phyloP scores from a whole-genome alignment of 1,140 invertebrate species.

The Schlechtendalia chinensis region DNA sequence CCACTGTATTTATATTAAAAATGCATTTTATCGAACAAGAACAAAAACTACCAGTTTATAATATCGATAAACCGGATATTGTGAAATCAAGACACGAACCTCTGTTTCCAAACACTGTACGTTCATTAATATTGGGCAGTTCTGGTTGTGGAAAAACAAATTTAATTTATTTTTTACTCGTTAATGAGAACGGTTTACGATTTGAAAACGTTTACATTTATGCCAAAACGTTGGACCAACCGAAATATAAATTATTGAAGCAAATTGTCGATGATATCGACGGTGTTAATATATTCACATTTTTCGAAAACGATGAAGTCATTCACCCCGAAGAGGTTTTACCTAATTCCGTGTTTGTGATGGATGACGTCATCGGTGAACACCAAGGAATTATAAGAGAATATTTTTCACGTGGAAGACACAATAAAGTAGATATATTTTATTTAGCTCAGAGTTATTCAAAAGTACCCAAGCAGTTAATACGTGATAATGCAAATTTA shows the following conservation, averaged over 20 bases:
- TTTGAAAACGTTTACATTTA: slow-evolving; percentile 57
- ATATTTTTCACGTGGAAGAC: no score
- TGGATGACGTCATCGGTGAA: slow-evolving; percentile 57
- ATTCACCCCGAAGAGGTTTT: slow-evolving; percentile 52
- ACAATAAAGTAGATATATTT: no score
- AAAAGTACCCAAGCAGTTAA: slow-evolving; percentile 56
- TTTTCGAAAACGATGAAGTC: slow-evolving; percentile 53
- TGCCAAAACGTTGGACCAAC: slow-evolving; percentile 53
- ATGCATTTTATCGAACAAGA: not conserved
- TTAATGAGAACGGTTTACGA: slow-evolving; percentile 43
- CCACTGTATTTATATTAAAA: not conserved
- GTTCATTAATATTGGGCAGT: slow-evolving; percentile 54
- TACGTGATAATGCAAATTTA: slow-evolving; percentile 56
- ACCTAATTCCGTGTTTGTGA: slow-evolving; percentile 56
- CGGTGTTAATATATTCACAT: slow-evolving; percentile 52
- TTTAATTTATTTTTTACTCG: slow-evolving; percentile 54
- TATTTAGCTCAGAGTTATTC: slow-evolving; percentile 45
- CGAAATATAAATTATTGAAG: slow-evolving; percentile 54
- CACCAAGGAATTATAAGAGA: slow-evolving; percentile 54
- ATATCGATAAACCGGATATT: not conserved
- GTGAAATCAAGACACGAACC: slow-evolving; percentile 50
- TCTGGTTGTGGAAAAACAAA: slow-evolving; percentile 56
- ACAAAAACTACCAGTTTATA: slow-evolving; percentile 2
- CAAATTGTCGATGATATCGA: slow-evolving; percentile 52
- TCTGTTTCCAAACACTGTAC: slow-evolving; percentile 52